These are phyloP conservation scores for Palaemon carinicauda DNA, from an alignment of 1,140 invertebrate genomes.

Conservation along the genomic window DNA sequence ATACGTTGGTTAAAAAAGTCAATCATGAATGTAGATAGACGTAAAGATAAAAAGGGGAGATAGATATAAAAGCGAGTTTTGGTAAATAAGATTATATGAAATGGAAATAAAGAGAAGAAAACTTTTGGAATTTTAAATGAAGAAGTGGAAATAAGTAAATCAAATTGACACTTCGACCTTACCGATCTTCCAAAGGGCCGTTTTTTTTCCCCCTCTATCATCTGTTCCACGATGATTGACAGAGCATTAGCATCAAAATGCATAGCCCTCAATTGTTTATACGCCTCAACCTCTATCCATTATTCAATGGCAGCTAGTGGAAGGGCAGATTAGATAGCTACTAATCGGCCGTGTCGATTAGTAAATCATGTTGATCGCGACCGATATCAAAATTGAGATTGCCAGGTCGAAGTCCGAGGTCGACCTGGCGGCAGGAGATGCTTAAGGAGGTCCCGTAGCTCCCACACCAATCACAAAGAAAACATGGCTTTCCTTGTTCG, in stretches of 20 bases:
- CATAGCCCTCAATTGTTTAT: constrained; percentile 13
- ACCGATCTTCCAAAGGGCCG: not conserved
- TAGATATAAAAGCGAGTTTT: not conserved
- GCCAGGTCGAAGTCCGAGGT: not conserved
- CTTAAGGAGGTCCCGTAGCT: not conserved
- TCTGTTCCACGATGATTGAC: constrained; percentile 18
- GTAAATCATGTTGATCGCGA: not conserved
- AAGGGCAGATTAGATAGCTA: not conserved
- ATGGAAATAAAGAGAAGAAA: not conserved
- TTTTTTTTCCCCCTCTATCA: not conserved
- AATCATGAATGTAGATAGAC: too few relatives aligned
- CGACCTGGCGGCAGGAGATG: not conserved
- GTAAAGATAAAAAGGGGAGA: too few relatives aligned
- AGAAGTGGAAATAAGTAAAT: too few relatives aligned
- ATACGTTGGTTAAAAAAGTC: too few relatives aligned
- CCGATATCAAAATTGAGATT: not conserved
- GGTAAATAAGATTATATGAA: not conserved
- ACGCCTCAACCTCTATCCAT: not conserved
- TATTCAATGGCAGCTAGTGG: not conserved
- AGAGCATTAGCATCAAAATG: constrained; percentile 36
- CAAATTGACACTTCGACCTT: not conserved
- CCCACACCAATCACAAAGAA: not conserved
- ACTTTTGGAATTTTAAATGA: too few relatives aligned
- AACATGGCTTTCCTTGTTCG: not conserved
- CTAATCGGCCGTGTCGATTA: not conserved